A percentile compares a stretch with the other conserved stretches of the same genome.
Evolutionary conservation across 2,797 vertebrate species (phyloP).

Genomic region (Spinibarbus caldwelli): DNA sequence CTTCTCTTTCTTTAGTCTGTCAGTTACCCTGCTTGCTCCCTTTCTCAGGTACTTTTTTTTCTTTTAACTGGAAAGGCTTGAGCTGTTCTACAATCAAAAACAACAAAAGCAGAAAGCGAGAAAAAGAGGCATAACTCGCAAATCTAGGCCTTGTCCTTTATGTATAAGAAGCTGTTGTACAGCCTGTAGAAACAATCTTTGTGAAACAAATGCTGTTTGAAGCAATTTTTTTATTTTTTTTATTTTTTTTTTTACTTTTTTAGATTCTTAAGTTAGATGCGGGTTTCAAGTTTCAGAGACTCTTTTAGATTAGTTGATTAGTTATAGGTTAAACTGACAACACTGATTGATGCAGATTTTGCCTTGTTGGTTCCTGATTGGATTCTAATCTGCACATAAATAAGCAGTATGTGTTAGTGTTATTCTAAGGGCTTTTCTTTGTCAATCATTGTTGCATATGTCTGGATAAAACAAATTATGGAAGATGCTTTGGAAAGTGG

Average conservation of each 20-base stretch:
- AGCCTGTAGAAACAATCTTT: not conserved
- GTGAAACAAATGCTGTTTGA: not conserved
- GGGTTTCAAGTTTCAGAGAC: not conserved
- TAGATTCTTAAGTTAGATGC: not conserved
- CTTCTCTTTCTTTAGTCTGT: constrained; percentile 22
- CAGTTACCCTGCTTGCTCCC: constrained; percentile 47
- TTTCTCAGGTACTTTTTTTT: constrained; percentile 59
- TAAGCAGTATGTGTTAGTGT: not conserved
- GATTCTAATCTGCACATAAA: constrained; percentile 7
- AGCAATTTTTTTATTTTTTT: not conserved
- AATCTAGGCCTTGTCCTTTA: not conserved
- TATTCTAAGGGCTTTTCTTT: constrained; percentile 44
- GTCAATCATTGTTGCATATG: constrained; percentile 16
- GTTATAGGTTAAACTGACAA: constrained; percentile 7
- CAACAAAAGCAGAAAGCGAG: not conserved
- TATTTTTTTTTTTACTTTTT: not conserved
- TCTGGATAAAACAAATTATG: not conserved
- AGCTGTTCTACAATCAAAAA: constrained; percentile 2
- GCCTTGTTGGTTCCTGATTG: constrained; percentile 30
- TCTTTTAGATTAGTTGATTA: not conserved
- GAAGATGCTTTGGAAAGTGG: not conserved
- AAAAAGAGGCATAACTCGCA: not conserved
- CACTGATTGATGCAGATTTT: not conserved
- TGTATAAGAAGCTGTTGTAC: constrained; percentile 11
- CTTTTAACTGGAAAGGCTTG: constrained; percentile 22